Evolutionary conservation across 2,797 vertebrate species (phyloP).

Genomic region (Lemur catta): DNA sequence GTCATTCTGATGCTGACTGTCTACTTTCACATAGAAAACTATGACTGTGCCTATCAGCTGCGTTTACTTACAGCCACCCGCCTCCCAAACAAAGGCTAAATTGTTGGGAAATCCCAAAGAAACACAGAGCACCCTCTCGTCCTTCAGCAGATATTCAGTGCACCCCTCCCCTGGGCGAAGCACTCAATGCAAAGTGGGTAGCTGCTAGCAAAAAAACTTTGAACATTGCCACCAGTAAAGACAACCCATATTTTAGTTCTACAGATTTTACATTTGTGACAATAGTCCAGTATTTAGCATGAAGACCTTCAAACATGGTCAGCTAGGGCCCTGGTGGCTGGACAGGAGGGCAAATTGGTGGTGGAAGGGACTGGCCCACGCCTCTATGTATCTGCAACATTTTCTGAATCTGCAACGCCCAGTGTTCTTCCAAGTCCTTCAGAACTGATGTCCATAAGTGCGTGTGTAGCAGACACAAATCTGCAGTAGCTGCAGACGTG

Average conservation of each 20-base stretch:
- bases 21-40: not conserved
- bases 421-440: not conserved
- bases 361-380: rapidly evolving
- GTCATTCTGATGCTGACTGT: not conserved
- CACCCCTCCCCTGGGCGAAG: not conserved
- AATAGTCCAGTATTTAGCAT: not conserved
- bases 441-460: rapidly evolving
- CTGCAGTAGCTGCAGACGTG: no score
- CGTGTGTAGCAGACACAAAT: rapidly evolving
- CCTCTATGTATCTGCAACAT: rapidly evolving
- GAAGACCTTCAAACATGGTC: not conserved
- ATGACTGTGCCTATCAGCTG: not conserved
- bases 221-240: not conserved
- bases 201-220: not conserved
- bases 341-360: not conserved
- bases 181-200: not conserved
- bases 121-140: not conserved
- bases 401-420: rapidly evolving
- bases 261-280: not conserved
- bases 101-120: not conserved
- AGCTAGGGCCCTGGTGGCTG: not conserved
- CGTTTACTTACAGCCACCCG: not conserved
- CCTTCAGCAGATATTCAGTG: not conserved
- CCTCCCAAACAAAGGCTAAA: not conserved
- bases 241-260: not conserved